Percentiles rank a stretch among this genome's conserved stretches.
phyloP scores from a whole-genome alignment of 2,797 vertebrate genomes.

The Falco biarmicus region DNA sequence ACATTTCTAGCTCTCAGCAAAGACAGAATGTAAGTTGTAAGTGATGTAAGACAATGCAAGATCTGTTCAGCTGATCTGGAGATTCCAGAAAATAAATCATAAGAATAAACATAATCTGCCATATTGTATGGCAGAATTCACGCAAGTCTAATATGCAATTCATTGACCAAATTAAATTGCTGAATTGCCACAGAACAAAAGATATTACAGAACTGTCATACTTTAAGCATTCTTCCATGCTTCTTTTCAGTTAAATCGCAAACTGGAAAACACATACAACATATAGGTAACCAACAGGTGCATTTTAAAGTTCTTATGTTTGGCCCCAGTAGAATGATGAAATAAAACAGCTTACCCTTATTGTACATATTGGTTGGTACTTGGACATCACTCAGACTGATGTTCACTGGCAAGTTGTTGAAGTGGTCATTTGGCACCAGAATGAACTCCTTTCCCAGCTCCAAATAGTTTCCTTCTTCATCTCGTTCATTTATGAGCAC shows the following conservation, averaged over 20 bases:
- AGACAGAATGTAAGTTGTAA: not conserved
- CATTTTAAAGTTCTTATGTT: not conserved
- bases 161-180: not conserved
- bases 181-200: not conserved
- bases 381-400: conserved; percentile 96
- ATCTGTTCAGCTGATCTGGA: not conserved
- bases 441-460: conserved; percentile 95
- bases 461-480: conserved; percentile 90
- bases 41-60: not conserved
- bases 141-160: not conserved
- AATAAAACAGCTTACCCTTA: conserved; percentile 83
- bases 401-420: conserved; percentile 96
- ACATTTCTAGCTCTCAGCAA: not conserved
- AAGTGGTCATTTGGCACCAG: conserved; percentile 97
- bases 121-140: not conserved
- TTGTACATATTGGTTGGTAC: conserved; percentile 99
- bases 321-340: not conserved
- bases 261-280: not conserved
- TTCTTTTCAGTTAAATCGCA: not conserved
- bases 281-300: not conserved
- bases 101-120: not conserved
- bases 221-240: not conserved
- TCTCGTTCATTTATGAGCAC: conserved; percentile 96
- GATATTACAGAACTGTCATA: not conserved
- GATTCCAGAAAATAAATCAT: not conserved